Evolutionary conservation across 2,888 invertebrate genomes (phyloP).

Genomic region (Trissoscelio sp.): DNA sequence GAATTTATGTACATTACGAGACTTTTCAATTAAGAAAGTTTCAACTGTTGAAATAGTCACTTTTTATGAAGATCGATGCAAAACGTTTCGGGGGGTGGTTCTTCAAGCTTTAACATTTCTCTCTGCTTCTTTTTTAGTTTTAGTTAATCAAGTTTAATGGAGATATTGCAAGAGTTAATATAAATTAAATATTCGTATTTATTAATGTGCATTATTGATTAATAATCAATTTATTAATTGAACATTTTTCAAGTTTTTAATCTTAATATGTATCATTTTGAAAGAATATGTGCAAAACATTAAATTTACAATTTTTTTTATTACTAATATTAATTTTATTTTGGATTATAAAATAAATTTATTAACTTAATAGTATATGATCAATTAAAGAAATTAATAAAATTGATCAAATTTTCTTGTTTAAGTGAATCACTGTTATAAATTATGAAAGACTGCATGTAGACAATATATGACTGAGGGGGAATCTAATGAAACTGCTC

Average conservation of each 20-base stretch:
- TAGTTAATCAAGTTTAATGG: too few relatives aligned
- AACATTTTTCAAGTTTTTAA: too few relatives aligned
- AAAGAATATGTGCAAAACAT: too few relatives aligned
- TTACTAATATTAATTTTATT: not conserved
- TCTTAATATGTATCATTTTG: too few relatives aligned
- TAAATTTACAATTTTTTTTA: too few relatives aligned
- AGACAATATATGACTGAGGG: not conserved
- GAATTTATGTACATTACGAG: conserved; percentile 58
- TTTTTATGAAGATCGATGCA: conserved; percentile 31
- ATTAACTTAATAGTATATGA: not conserved
- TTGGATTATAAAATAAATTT: not conserved
- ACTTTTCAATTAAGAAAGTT: conserved; percentile 63
- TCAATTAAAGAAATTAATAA: not conserved
- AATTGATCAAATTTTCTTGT: not conserved
- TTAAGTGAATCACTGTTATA: not conserved
- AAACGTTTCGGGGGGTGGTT: conserved; percentile 2
- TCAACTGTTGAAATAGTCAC: conserved; percentile 26
- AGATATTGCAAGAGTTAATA: too few relatives aligned
- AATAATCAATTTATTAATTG: too few relatives aligned
- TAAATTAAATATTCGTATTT: too few relatives aligned
- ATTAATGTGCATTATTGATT: too few relatives aligned
- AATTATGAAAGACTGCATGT: not conserved
- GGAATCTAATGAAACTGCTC: not conserved
- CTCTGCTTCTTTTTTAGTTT: not conserved
- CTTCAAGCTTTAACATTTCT: not conserved